These are phyloP conservation scores for Heliconius congener DNA, from an alignment of 1,140 invertebrate genomes.

Conservation along the genomic window DNA sequence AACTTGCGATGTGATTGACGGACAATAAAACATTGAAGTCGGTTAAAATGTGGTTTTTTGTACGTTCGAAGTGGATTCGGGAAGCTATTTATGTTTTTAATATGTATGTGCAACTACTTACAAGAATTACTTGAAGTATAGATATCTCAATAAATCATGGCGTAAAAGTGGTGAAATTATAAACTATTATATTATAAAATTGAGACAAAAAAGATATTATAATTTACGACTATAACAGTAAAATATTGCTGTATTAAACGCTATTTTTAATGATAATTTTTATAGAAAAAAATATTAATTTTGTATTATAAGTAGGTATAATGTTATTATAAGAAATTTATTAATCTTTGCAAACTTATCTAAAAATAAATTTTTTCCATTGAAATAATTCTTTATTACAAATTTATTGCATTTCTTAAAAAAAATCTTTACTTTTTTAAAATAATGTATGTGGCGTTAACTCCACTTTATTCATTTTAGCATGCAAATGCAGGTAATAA, in stretches of 20 bases:
- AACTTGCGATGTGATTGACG: no score
- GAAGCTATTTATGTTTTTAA: background rate
- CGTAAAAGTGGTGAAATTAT: background rate
- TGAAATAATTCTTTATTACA: no score
- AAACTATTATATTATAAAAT: background rate
- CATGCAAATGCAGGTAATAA: constrained; percentile 9
- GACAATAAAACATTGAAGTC: no score
- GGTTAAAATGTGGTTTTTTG: no score
- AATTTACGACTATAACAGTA: no score
- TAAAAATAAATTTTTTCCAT: no score
- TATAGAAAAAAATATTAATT: no score
- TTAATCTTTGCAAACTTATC: background rate
- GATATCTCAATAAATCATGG: background rate
- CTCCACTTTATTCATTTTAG: background rate
- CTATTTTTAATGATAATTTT: no score
- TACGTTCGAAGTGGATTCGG: background rate
- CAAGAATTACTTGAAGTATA: background rate
- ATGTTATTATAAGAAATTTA: background rate
- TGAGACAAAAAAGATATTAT: no score
- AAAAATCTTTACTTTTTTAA: background rate
- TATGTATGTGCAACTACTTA: background rate
- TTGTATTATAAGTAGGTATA: background rate
- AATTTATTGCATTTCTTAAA: background rate
- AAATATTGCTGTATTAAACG: no score
- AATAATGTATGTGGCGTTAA: constrained; percentile 2